phyloP scores from a whole-genome alignment of 2,113 vertebrate genomes.

The Ageneiosus marmoratus region DNA sequence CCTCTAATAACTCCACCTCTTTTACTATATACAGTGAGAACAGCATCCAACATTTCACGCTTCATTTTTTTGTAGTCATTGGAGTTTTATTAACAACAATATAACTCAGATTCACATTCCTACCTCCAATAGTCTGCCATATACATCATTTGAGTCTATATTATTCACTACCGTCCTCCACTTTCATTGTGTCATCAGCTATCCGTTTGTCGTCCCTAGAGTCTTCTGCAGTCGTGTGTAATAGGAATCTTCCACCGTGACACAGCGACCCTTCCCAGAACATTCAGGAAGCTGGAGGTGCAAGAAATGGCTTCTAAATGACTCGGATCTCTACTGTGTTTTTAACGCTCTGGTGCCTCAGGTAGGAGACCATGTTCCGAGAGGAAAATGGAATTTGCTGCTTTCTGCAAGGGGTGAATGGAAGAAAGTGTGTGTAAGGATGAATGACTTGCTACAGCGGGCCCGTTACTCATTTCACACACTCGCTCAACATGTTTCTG shows the following conservation, averaged over 20 bases:
- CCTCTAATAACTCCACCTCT: not conserved
- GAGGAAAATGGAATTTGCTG: conserved; percentile 65
- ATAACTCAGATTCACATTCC: not conserved
- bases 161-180: not conserved
- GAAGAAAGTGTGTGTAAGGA: conserved; percentile 18
- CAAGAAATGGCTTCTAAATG: conserved; percentile 56
- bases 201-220: not conserved
- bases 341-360: conserved; percentile 51
- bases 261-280: conserved; percentile 35
- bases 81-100: too few species aligned
- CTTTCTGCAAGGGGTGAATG: conserved; percentile 50
- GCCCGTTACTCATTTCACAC: conserved; percentile 6
- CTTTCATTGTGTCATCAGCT: not conserved
- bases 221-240: conserved; percentile 30
- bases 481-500: conserved; percentile 21
- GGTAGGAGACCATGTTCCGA: conserved; percentile 56
- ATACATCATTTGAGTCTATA: not conserved
- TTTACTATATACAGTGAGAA: not conserved
- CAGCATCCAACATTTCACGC: not conserved
- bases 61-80: not conserved
- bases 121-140: conserved; percentile 46
- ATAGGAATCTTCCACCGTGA: conserved; percentile 43
- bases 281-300: conserved; percentile 48
- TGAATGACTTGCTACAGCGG: conserved; percentile 26
- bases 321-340: conserved; percentile 50